Evolutionary conservation across 2,888 invertebrate genomes (phyloP).

Genomic region (Perizoma flavofasciatum): DNA sequence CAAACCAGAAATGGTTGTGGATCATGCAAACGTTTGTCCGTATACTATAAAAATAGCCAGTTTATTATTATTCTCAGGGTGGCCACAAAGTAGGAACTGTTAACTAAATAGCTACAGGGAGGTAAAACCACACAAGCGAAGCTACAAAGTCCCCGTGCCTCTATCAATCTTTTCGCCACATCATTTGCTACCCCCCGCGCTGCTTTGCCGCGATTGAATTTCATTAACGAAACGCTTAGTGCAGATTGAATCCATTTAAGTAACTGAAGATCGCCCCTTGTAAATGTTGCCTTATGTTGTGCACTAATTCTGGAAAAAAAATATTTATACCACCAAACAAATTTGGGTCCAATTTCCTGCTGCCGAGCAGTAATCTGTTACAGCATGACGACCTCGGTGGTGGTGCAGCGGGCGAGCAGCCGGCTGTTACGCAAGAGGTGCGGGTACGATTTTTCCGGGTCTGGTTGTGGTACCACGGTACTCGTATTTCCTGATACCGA

Average conservation of each 20-base stretch:
- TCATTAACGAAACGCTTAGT: conserved; percentile 83
- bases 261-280: conserved; percentile 68
- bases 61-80: too few species aligned
- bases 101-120: conserved; percentile 11
- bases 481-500: too few species aligned
- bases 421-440: too few species aligned
- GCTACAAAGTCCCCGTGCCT: conserved; percentile 41
- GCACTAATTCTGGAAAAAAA: conserved; percentile 36
- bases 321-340: not conserved
- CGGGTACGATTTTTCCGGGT: too few species aligned
- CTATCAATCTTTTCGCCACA: conserved; percentile 83
- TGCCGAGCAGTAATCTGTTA: not conserved
- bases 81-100: not conserved
- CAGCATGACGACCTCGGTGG: too few species aligned
- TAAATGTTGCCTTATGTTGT: conserved; percentile 58
- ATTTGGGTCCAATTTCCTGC: not conserved
- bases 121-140: conserved; percentile 20
- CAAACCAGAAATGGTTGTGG: too few species aligned
- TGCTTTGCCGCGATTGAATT: conserved; percentile 76
- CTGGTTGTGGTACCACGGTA: too few species aligned
- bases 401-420: too few species aligned
- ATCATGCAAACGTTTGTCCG: too few species aligned
- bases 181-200: conserved; percentile 81
- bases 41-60: too few species aligned
- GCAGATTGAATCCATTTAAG: conserved; percentile 82